Percentiles rank a stretch among this genome's conserved stretches.
Evolutionary conservation across 1,140 invertebrate species (phyloP).

Genomic region (Lysiphlebus fabarum): DNA sequence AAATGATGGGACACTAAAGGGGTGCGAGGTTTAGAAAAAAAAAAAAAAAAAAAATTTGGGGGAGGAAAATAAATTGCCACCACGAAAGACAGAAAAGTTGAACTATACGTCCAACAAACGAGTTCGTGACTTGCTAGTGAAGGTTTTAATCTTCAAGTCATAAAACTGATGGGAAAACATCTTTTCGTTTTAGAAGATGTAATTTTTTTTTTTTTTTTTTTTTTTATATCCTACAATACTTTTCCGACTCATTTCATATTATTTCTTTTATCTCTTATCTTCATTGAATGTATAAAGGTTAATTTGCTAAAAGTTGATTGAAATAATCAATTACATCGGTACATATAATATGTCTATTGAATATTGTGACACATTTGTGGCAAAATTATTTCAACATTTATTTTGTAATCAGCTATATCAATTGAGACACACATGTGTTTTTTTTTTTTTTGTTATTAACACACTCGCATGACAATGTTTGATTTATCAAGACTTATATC

Average conservation of each 20-base stretch:
- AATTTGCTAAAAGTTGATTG: constrained; percentile 1
- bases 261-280: too few relatives aligned
- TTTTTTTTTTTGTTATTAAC: too few relatives aligned
- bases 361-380: too few relatives aligned
- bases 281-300: not conserved
- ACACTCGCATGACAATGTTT: too few relatives aligned
- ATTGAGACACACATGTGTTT: too few relatives aligned
- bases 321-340: not conserved
- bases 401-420: too few relatives aligned
- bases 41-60: constrained; percentile 1
- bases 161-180: constrained; percentile 28
- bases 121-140: constrained; percentile 40
- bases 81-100: constrained; percentile 10
- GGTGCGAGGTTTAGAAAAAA: constrained; percentile 4
- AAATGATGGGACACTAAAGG: constrained; percentile 9
- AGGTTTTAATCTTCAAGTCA: constrained; percentile 41
- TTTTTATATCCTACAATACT: too few relatives aligned
- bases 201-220: not conserved
- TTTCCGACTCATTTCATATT: too few relatives aligned
- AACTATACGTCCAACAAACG: constrained; percentile 36
- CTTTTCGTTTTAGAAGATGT: constrained; percentile 24
- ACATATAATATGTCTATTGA: too few relatives aligned
- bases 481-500: too few relatives aligned
- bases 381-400: too few relatives aligned
- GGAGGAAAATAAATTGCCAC: constrained; percentile 23